Evolutionary conservation across 2,888 invertebrate genomes (phyloP), one percentile per base, ranked within the genome.

Genomic region (Tillus elongatus): DNA sequence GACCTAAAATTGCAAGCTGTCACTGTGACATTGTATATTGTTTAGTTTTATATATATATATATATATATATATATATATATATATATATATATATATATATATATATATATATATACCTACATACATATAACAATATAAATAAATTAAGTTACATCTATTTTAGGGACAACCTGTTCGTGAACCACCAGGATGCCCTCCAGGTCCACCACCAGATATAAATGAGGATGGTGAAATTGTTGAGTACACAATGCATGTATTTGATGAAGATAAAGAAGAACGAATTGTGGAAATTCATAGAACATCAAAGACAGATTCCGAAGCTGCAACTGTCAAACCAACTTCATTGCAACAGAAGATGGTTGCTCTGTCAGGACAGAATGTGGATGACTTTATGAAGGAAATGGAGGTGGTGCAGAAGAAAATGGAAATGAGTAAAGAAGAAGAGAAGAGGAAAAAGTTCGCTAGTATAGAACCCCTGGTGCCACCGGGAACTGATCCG

Each of bases 321-420:
- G 41, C 50, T 3, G n/a, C n/a, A n/a, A n/a, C n/a, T n/a, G 46
- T 45, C 4, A 83, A 83, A 57, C 84, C 85, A 0, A 84, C 83
- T 1, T 79, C 83, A 0, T 61, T 90, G 16, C 89, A 90, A 56
- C 85, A 88, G 52, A 79, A 85, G 49, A 89, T 89, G 87, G 67
- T 89, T 53, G 82, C 82, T n/a, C 74, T 89, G 54, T 86, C 88
- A 8, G 89, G 90, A 1, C 90, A 92, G 66, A 89, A 90, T 55
- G 85, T 91, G 12, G 91, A 91, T 52, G 85, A 86, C 44, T 90
- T 90, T 52, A 89, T 90, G 86, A 83, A 87, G 56, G 90, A 90
- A 70, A 88, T 86, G 86, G 88, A 88, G 65, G 83, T 81, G 42
- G 86, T 83, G 0, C 85, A 85, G 48, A 79, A 78, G 55, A 84